Base-by-base conservation (phyloP, 2,888 invertebrate species). In the Apamea epomidion region DNA sequence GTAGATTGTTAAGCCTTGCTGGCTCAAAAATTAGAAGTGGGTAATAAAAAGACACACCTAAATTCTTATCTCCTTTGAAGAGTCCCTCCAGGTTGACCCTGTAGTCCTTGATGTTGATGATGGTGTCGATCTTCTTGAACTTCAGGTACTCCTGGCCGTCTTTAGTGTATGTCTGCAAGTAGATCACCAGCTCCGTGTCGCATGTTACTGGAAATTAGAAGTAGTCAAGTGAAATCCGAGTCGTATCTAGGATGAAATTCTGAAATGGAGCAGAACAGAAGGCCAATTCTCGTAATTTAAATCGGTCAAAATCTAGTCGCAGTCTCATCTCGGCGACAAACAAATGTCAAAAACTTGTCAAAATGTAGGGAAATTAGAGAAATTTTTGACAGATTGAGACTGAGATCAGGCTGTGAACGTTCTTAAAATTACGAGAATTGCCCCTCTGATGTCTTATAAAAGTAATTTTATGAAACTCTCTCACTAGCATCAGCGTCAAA, bases 11-110 rank as follows among this genome's bases (percentile, higher is more conserved):
- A 29, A 70, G 51, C 8, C 32, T 51, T 16, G 21, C 51, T 8
- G 32, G 37, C 21, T 51, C 21, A 14, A 37, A 70, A 42, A 21
- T 29, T 8, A 32, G 6, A 18, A 18, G 0, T 18, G 0, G 25
- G 14, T 51, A 25, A 7, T 8, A 37, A 48, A 48, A 60, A 3
- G 0, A 12, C 29, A 78, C 90, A 97, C 98, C 97, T 71, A 98
- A 94, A 67, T 95, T 93, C 88, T 97, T 97, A 89, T 98, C 97
- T 14, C 97, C 97, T 32, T 97, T 97, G 93, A 98, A 98, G 25
- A 98, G 96, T 75, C 98, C 98, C 0, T 97, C 97, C 0, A 98
- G 94, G 64, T 93, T 91, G 62, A 98, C 90, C 54, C 93, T 93
- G 89, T 97, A 98, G 89, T 98, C 97, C 77, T 97, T 97, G 64